Conservation (phyloP, 2,113 vertebrate genomes). For the Theristicus caerulescens region DNA sequence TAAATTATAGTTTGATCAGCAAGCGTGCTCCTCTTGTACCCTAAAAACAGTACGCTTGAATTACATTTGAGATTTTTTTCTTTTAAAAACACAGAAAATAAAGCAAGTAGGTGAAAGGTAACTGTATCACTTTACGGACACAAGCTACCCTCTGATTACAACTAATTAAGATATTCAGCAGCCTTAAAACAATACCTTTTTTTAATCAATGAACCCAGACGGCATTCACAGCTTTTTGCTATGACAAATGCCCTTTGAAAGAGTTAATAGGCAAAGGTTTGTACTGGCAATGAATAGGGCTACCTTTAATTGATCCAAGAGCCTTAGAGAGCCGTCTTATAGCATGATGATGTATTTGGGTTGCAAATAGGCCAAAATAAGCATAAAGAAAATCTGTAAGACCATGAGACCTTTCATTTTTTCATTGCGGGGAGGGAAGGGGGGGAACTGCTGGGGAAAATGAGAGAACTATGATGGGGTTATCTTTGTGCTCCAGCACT, state of each 20-base stretch:
- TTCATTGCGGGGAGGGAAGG: not conserved
- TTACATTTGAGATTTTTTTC: not conserved
- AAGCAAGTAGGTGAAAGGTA: conserved; percentile 25
- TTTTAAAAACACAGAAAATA: not conserved
- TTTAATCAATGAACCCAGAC: conserved; percentile 58
- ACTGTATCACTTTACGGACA: conserved; percentile 24
- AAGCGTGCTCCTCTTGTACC: not conserved
- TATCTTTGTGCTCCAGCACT: conserved; percentile 29
- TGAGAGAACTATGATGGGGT: not conserved
- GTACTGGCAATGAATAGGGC: conserved; percentile 44
- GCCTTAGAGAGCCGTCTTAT: conserved; percentile 37
- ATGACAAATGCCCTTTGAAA: conserved; percentile 62
- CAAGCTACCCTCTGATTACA: conserved; percentile 6
- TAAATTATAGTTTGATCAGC: not conserved
- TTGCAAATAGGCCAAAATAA: conserved; percentile 63
- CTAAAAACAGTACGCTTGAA: not conserved
- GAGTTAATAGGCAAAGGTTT: conserved; percentile 70
- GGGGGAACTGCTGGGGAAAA: not conserved
- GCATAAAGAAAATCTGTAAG: conserved; percentile 60
- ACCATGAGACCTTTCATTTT: conserved; percentile 65
- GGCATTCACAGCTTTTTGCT: conserved; percentile 37
- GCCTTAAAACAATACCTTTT: conserved; percentile 59
- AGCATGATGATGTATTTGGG: conserved; percentile 48
- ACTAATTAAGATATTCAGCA: conserved; percentile 43
- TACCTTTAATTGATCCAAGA: conserved; percentile 70